phyloP scores from a whole-genome alignment of 2,113 vertebrate genomes.

The Tauraco erythrolophus region DNA sequence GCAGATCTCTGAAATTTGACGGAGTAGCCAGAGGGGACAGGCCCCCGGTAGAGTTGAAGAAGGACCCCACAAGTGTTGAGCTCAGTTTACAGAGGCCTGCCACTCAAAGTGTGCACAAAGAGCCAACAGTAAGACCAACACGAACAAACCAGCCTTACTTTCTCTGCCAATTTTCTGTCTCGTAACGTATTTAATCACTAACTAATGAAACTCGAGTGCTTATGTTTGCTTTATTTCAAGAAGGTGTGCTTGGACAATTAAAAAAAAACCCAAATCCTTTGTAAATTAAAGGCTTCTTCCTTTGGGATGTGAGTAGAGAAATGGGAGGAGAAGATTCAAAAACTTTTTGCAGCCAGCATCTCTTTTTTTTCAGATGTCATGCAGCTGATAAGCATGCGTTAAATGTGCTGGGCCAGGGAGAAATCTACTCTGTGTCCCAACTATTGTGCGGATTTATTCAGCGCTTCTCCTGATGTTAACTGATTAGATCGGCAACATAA shows the following conservation, averaged over 20 bases:
- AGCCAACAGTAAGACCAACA: constrained; percentile 75
- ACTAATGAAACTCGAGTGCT: constrained; percentile 29
- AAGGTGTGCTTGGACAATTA: not conserved
- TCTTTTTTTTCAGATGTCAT: not conserved
- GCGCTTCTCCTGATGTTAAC: not conserved
- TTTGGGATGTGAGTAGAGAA: not conserved
- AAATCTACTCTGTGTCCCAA: constrained; percentile 10
- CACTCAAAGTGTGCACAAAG: constrained; percentile 64
- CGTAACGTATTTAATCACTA: not conserved
- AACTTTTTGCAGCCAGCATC: not conserved
- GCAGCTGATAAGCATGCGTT: constrained; percentile 8
- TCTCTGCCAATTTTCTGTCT: constrained; percentile 23
- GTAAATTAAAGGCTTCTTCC: constrained; percentile 39
- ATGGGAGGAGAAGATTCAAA: not conserved
- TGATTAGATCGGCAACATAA: constrained; percentile 62
- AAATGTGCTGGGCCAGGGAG: constrained; percentile 25
- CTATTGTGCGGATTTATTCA: constrained; percentile 55
- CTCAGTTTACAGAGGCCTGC: constrained; percentile 75
- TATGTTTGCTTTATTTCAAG: constrained; percentile 35
- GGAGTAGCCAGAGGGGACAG: constrained; percentile 66
- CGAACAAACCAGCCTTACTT: constrained; percentile 16
- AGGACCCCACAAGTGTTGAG: constrained; percentile 67
- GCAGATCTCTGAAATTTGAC: constrained; percentile 75
- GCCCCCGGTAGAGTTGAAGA: constrained; percentile 51
- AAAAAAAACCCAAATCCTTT: not conserved